Conservation (phyloP, 1,140 invertebrate genomes). For the Mylabris phalerata region DNA sequence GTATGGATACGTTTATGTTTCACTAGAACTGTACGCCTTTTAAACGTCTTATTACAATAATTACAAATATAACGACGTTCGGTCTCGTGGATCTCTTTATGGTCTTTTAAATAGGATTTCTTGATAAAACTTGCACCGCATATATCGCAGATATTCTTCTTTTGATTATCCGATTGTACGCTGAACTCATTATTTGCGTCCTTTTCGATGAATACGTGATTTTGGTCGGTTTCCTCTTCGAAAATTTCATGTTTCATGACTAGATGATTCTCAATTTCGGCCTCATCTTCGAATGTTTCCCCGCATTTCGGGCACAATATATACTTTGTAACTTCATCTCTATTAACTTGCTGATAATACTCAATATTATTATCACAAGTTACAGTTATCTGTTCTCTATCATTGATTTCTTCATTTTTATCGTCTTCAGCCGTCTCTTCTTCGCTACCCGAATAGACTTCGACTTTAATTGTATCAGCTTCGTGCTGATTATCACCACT, state of each 20-base stretch:
- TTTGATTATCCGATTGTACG: conserved; percentile 1
- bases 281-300: conserved; percentile 5
- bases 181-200: background rate
- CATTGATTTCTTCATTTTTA: background rate
- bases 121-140: conserved; percentile 24
- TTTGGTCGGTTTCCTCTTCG: background rate
- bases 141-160: conserved; percentile 25
- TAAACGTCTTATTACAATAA: conserved; percentile 48
- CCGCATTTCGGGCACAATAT: background rate
- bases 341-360: background rate
- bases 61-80: conserved; percentile 48
- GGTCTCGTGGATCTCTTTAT: conserved; percentile 39
- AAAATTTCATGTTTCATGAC: background rate
- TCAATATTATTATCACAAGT: no score
- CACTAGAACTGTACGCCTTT: conserved; percentile 43
- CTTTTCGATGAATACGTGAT: background rate
- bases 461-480: background rate
- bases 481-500: background rate
- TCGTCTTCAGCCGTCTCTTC: background rate
- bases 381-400: background rate
- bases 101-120: conserved; percentile 28
- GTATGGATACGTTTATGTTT: conserved; percentile 44
- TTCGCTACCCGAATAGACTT: background rate
- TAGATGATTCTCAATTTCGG: conserved; percentile 1
- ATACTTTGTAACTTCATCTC: background rate